Percentiles rank a stretch among this genome's conserved stretches.
These are phyloP conservation scores for Phenacoccus solenopsis DNA, from an alignment of 1,140 invertebrate species.

Conservation along the genomic window DNA sequence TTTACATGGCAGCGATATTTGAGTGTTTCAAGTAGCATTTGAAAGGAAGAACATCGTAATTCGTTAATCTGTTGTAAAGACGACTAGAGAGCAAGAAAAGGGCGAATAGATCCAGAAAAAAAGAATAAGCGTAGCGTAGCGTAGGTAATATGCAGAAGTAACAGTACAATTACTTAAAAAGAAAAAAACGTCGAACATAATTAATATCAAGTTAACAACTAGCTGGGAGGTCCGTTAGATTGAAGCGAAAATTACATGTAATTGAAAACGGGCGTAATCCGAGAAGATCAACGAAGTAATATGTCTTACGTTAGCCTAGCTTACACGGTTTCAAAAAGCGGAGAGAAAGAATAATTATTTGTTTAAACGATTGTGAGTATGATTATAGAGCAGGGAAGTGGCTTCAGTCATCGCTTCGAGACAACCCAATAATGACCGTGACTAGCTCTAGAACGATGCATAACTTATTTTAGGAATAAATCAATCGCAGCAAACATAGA, in stretches of 20 bases:
- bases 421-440: no score
- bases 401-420: neutral
- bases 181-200: no score
- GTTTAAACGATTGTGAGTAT: conserved; percentile 14
- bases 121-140: no score
- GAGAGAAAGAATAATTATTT: conserved; percentile 9
- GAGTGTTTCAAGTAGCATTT: no score
- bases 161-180: no score
- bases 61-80: no score
- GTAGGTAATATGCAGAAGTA: neutral
- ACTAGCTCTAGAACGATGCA: no score
- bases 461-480: neutral
- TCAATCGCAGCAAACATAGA: neutral
- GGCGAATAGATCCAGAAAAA: no score
- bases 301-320: neutral
- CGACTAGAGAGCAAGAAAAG: no score
- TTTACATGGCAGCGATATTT: no score
- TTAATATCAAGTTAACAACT: conserved; percentile 7
- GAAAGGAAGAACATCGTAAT: no score
- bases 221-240: neutral
- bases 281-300: conserved; percentile 10
- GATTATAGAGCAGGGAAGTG: conserved; percentile 1
- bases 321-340: neutral
- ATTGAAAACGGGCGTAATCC: conserved; percentile 14
- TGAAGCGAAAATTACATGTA: conserved; percentile 16